Conservation (phyloP, 1,140 invertebrate species). For the Marisa cornuarietis region DNA sequence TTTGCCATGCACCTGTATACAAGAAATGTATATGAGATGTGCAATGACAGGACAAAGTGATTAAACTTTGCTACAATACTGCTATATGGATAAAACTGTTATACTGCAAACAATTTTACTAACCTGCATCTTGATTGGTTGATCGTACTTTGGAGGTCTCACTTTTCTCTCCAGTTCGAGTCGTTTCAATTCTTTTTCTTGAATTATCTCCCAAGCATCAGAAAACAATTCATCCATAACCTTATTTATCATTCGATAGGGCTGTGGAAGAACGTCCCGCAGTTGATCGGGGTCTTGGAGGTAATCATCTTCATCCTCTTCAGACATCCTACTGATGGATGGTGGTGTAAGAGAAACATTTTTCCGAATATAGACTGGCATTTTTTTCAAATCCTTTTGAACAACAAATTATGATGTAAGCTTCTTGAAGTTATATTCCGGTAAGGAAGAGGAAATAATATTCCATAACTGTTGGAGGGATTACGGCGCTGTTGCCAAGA, state of each 20-base stretch:
- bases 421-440: background rate
- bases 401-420: background rate
- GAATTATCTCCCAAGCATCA: conserved; percentile 53
- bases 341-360: conserved; percentile 56
- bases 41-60: background rate
- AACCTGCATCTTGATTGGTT: conserved; percentile 17
- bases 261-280: conserved; percentile 57
- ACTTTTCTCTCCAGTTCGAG: conserved; percentile 46
- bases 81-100: background rate
- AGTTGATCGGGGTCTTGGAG: conserved; percentile 59
- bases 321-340: conserved; percentile 47
- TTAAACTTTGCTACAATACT: background rate
- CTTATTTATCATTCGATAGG: conserved; percentile 62
- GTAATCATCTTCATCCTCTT: conserved; percentile 61
- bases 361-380: conserved; percentile 60
- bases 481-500: conserved; percentile 18
- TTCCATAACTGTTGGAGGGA: background rate
- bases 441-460: background rate
- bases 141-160: conserved; percentile 51
- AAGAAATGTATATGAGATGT: background rate
- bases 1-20: conserved; percentile 37
- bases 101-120: background rate
- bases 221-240: conserved; percentile 52
- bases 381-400: conserved; percentile 12
- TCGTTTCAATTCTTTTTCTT: conserved; percentile 45